phyloP scores from a whole-genome alignment of 1,140 invertebrate genomes.

The Aphaenogaster rudis region DNA sequence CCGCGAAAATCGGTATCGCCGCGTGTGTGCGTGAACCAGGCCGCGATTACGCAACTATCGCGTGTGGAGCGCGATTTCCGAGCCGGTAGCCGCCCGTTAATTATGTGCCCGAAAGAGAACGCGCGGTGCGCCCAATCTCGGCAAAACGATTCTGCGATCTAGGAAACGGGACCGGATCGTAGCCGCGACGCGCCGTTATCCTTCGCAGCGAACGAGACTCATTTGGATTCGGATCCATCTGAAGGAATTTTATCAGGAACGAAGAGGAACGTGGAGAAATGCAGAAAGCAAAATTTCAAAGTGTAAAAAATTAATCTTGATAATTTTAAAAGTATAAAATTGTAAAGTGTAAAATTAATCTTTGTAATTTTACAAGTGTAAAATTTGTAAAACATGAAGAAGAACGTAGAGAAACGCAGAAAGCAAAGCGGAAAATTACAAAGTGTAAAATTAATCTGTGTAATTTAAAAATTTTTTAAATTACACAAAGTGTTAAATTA shows the following conservation, averaged over 20 bases:
- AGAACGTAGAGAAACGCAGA: no score
- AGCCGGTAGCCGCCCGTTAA: conserved; percentile 13
- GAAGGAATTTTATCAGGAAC: background rate
- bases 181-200: background rate
- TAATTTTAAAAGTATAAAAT: no score
- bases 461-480: no score
- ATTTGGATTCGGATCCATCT: background rate
- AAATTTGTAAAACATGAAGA: background rate
- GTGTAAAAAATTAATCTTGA: no score
- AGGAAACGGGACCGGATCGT: background rate
- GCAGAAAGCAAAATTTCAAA: background rate
- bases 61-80: conserved; percentile 39
- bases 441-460: no score
- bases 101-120: conserved; percentile 60
- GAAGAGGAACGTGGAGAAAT: background rate
- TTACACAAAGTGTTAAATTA: no score
- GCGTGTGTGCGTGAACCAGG: conserved; percentile 45
- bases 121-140: conserved; percentile 12
- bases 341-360: background rate
- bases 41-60: conserved; percentile 62
- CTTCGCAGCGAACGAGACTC: background rate
- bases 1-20: conserved; percentile 49
- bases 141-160: background rate
- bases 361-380: background rate
- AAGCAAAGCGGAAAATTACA: no score